Evolutionary conservation across 1,140 invertebrate species (phyloP).

Genomic region (Drosophila elegans): DNA sequence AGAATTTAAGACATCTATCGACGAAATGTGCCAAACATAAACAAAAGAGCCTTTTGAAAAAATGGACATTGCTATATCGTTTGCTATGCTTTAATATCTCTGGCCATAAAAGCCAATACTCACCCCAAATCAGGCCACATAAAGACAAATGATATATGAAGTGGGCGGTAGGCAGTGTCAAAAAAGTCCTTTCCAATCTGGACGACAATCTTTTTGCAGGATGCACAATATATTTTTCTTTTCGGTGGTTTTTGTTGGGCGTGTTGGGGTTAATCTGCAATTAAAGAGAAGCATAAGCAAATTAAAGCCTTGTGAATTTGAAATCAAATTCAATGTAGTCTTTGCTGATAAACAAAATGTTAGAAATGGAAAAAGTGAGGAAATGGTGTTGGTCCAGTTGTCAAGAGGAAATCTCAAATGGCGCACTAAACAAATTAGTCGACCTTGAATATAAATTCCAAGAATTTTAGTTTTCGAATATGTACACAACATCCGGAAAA

Average conservation of each 20-base stretch:
- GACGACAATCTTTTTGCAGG: conserved; percentile 19
- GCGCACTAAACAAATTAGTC: conserved; percentile 28
- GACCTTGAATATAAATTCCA: conserved; percentile 34
- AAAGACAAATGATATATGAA: conserved; percentile 55
- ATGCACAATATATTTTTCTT: conserved; percentile 12
- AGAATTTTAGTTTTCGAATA: conserved; percentile 14
- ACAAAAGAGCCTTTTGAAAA: neutral
- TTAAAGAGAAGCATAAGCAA: neutral
- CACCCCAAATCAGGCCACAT: conserved; percentile 65
- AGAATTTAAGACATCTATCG: neutral
- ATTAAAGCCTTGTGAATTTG: conserved; percentile 2
- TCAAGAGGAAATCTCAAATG: conserved; percentile 33
- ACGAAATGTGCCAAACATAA: conserved; percentile 3
- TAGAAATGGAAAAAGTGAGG: neutral
- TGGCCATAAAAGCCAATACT: conserved; percentile 25
- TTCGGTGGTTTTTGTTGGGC: neutral
- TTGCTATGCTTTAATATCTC: neutral
- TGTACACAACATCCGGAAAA: conserved; percentile 25
- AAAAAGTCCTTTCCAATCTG: conserved; percentile 27
- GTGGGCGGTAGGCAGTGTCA: neutral
- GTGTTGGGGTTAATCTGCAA: conserved; percentile 12
- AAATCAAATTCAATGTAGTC: neutral
- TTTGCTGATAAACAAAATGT: conserved; percentile 7
- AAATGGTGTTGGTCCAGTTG: neutral
- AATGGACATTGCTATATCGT: neutral